phyloP scores from a whole-genome alignment of 2,888 invertebrate genomes.

The Agrochola circellaris region DNA sequence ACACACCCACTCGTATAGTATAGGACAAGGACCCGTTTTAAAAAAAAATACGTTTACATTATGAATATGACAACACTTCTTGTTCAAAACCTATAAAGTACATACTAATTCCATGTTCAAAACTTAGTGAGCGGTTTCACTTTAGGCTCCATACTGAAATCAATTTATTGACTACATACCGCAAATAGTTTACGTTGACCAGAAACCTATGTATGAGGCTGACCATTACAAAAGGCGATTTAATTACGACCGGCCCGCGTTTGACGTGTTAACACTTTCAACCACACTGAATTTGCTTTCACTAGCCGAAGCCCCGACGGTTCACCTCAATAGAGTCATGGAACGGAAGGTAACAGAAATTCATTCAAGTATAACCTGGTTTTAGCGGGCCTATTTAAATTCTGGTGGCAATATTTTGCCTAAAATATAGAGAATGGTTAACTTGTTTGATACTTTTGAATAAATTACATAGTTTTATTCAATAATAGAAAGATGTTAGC shows the following conservation, averaged over 20 bases:
- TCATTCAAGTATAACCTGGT: neutral
- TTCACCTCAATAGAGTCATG: conserved; percentile 9
- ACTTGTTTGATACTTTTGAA: neutral
- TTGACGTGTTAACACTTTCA: conserved; percentile 43
- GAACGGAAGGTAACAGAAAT: neutral
- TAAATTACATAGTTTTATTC: neutral
- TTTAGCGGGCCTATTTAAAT: neutral
- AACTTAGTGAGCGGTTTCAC: neutral
- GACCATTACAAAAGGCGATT: conserved; percentile 27
- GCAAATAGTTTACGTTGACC: conserved; percentile 21
- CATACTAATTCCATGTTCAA: too few species aligned
- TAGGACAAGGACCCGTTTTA: too few species aligned
- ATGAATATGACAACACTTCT: too few species aligned
- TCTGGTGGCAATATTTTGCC: neutral
- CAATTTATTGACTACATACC: conserved; percentile 15
- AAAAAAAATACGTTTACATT: too few species aligned
- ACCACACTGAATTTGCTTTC: conserved; percentile 30
- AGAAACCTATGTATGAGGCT: neutral
- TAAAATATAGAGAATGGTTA: neutral
- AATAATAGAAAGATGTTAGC: neutral
- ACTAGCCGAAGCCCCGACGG: neutral
- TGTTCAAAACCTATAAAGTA: too few species aligned
- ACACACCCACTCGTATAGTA: too few species aligned
- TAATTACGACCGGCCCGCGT: conserved; percentile 16
- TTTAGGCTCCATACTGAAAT: neutral